These are phyloP conservation scores for Pachyuromys duprasi DNA, from an alignment of 2,797 vertebrate genomes.

Conservation along the genomic window DNA sequence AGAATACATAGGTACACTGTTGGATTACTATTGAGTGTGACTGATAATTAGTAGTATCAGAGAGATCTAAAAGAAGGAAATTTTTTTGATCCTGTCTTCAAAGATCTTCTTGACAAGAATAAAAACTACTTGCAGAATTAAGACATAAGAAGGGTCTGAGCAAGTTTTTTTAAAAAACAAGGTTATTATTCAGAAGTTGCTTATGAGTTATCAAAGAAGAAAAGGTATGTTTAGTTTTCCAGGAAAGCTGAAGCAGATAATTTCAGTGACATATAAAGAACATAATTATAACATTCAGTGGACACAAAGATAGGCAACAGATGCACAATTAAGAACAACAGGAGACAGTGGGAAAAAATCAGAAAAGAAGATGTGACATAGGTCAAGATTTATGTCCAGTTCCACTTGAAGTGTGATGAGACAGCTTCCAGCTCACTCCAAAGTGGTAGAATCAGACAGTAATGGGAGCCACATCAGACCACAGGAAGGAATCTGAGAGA, in stretches of 20 bases:
- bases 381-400: background rate
- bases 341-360: background rate
- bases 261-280: background rate
- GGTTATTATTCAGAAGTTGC: slow-evolving; percentile 14
- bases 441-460: background rate
- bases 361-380: background rate
- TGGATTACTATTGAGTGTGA: background rate
- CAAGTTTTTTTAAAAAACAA: background rate
- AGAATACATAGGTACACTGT: background rate
- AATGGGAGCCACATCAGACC: background rate
- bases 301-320: background rate
- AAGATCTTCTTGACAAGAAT: background rate
- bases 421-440: background rate
- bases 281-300: background rate
- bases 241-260: background rate
- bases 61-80: background rate
- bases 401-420: background rate
- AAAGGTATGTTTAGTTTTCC: background rate
- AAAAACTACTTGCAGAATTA: background rate
- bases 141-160: background rate
- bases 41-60: background rate
- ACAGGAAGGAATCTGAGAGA: background rate
- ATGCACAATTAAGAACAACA: background rate
- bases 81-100: background rate
- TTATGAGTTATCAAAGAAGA: background rate